Conservation (phyloP, 2,797 vertebrate genomes). For the Sebastes steindachneri region DNA sequence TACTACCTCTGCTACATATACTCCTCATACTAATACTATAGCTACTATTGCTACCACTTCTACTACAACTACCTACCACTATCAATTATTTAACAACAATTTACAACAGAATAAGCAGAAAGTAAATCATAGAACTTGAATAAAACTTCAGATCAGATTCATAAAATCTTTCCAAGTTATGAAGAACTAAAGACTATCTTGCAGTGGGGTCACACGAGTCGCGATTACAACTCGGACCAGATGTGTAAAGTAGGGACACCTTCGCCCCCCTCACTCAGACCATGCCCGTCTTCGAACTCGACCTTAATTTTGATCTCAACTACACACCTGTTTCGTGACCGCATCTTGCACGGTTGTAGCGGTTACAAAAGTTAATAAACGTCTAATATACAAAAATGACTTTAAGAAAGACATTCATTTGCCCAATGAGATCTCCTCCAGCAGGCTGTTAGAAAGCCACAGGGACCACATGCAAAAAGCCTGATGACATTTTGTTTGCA, state of each 20-base stretch:
- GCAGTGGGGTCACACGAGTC: too few relatives aligned
- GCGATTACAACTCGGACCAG: too few relatives aligned
- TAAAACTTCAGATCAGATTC: background rate
- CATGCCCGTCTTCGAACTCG: too few relatives aligned
- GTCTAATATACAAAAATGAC: background rate
- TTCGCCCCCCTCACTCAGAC: too few relatives aligned
- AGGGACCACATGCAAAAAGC: slow-evolving; percentile 6
- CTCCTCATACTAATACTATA: background rate
- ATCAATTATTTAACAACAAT: background rate
- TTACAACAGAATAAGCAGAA: background rate
- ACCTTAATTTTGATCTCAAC: too few relatives aligned
- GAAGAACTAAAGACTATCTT: background rate
- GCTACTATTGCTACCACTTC: background rate
- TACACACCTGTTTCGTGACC: too few relatives aligned
- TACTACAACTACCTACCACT: background rate
- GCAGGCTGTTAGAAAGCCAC: slow-evolving; percentile 13
- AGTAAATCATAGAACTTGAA: background rate
- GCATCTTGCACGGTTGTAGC: too few relatives aligned
- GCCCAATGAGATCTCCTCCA: background rate
- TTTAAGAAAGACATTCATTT: slow-evolving; percentile 13
- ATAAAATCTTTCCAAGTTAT: background rate
- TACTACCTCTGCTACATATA: background rate
- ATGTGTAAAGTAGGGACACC: too few relatives aligned
- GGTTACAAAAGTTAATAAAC: background rate
- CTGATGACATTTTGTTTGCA: slow-evolving; percentile 15